These are phyloP conservation scores for Intellagama lesueurii DNA, from an alignment of 2,797 vertebrate species.

Conservation along the genomic window DNA sequence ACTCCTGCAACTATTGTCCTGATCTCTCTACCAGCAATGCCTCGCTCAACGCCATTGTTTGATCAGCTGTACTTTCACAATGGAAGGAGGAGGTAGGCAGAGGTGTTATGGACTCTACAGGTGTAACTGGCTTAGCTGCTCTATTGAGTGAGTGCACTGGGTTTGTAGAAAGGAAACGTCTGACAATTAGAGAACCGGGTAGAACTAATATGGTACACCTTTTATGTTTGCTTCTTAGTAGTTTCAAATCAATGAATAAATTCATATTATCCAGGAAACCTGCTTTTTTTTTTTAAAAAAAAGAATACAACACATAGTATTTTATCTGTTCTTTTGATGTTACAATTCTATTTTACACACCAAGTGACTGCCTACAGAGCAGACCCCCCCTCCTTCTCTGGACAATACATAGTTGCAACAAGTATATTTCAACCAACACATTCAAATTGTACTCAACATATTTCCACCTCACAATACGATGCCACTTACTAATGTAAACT, in stretches of 20 bases:
- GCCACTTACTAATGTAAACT: constrained; percentile 96
- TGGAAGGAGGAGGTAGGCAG: not conserved
- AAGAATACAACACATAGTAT: not conserved
- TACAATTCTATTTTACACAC: constrained; percentile 64
- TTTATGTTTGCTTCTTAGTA: not conserved
- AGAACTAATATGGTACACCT: not conserved
- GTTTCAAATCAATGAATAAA: not conserved
- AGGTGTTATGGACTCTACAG: not conserved
- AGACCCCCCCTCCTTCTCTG: constrained; percentile 28
- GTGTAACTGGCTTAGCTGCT: not conserved
- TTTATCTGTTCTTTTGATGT: constrained; percentile 57
- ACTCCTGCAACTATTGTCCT: not conserved
- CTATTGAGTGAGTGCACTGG: not conserved
- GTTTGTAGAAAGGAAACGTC: not conserved
- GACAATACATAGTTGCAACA: constrained; percentile 58
- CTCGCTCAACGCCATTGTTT: not conserved
- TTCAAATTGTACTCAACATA: constrained; percentile 53
- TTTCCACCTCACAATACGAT: constrained; percentile 68
- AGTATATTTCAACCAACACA: constrained; percentile 54
- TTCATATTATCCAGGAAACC: not conserved
- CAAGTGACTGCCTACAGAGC: constrained; percentile 59
- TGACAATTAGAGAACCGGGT: not conserved
- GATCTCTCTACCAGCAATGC: not conserved
- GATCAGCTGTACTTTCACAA: not conserved
- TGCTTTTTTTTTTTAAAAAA: no score